Conservation (phyloP, 2,113 vertebrate genomes). For the Larimichthys polyactis region DNA sequence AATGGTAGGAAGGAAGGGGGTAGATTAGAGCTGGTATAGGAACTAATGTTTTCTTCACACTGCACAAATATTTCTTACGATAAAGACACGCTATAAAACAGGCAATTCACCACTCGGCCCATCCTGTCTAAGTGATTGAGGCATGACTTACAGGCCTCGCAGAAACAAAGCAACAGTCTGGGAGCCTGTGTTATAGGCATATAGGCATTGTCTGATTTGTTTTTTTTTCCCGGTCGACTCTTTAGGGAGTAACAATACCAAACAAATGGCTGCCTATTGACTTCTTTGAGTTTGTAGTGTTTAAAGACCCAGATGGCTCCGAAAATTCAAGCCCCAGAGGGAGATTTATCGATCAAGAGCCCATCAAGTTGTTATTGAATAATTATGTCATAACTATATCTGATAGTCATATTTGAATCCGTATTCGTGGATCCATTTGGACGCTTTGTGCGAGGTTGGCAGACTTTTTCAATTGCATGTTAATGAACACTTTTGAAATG, state of each 20-base stretch:
- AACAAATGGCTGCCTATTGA: conserved; percentile 61
- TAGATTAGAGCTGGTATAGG: conserved; percentile 53
- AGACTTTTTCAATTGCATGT: conserved; percentile 28
- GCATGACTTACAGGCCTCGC: conserved; percentile 39
- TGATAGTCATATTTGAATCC: background rate
- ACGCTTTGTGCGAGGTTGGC: conserved; percentile 16
- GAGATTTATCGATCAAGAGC: background rate
- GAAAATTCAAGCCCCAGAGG: background rate
- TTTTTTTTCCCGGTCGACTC: conserved; percentile 13
- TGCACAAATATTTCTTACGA: conserved; percentile 78
- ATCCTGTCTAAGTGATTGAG: conserved; percentile 59
- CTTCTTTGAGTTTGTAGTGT: conserved; percentile 36
- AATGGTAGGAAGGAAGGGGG: conserved; percentile 79
- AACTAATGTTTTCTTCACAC: conserved; percentile 69
- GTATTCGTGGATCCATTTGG: conserved; percentile 3
- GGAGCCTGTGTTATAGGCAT: conserved; percentile 25
- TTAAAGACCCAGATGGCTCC: conserved; percentile 31
- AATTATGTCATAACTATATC: background rate
- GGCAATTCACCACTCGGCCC: conserved; percentile 50
- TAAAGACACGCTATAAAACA: conserved; percentile 69
- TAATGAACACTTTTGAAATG: conserved; percentile 34
- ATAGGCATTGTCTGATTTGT: conserved; percentile 53
- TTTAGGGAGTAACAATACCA: conserved; percentile 48
- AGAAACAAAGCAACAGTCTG: conserved; percentile 42
- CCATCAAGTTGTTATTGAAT: background rate